Evolutionary conservation across 2,888 invertebrate genomes (phyloP), one percentile per base, ranked within the genome.

Genomic region (Holacanthella duospinosa): DNA sequence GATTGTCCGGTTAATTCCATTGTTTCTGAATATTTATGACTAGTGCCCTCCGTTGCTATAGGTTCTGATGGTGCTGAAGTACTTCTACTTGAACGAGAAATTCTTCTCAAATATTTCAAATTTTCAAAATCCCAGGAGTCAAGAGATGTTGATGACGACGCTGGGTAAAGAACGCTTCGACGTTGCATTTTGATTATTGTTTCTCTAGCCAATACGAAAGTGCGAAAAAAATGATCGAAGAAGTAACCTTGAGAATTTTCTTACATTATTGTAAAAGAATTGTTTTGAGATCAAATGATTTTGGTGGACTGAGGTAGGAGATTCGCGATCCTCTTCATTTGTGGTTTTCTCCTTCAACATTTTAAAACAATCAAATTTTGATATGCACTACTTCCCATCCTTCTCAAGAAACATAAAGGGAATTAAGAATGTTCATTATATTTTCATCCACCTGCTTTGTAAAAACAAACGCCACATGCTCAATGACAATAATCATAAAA

Each of bases 101-200:
- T 60, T 62, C 68, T 67, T 1, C 65, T 61, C 16, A 71, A 59
- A 28, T 66, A 71, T n/a, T 66, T 68, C 9, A 71, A 54, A 64
- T 71, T 71, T 43, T 71, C 70, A 60, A 71, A 65, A 55, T 71
- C 70, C 70, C 70, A 71, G 12, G 66, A 66, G 43, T 71, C 68
- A 29, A 71, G 43, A 25, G 68, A 65, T 9, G 55, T 56, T 3
- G 62, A 36, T 21, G 65, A 53, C 4, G 62, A 55, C 16, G 59
- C 63, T 9, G 43, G 55, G 29, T 58, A 61, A n/a, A 61, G 56
- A 2, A 64, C 43, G 53, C 3, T 55, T 16, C 12, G 9, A 26
- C 26, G 24, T 25, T 12, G 55, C 12, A 26, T 53, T 53, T n/a
- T 21, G 25, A 24, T 36, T 36, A 12, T 36, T 16, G n/a, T n/a